These are phyloP conservation scores for Dynastes grantii DNA, from an alignment of 2,888 invertebrate species.

Conservation along the genomic window DNA sequence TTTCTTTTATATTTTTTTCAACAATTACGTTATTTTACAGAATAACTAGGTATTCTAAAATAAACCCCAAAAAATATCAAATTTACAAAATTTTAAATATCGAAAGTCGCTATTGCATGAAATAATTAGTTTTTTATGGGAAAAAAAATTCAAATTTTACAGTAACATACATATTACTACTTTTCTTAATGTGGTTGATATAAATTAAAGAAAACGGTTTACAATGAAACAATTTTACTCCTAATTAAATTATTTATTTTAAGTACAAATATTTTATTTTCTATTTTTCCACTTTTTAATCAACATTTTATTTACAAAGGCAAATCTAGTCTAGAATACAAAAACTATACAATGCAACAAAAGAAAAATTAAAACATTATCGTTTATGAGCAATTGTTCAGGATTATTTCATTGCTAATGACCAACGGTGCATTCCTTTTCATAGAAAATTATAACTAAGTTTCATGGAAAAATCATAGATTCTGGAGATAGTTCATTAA, in stretches of 20 bases:
- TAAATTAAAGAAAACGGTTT: too few species aligned
- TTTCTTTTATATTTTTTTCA: too few species aligned
- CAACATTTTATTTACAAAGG: conserved; percentile 49
- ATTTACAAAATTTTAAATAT: too few species aligned
- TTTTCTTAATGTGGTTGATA: too few species aligned
- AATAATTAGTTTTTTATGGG: too few species aligned
- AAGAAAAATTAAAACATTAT: conserved; percentile 43
- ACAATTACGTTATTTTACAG: too few species aligned
- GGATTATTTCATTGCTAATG: conserved; percentile 32
- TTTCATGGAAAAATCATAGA: too few species aligned
- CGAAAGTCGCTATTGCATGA: too few species aligned
- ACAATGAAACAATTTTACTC: background rate
- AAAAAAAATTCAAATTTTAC: too few species aligned
- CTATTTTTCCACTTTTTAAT: conserved; percentile 40
- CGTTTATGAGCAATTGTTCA: conserved; percentile 52
- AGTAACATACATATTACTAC: too few species aligned
- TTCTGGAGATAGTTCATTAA: background rate
- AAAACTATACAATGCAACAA: conserved; percentile 43
- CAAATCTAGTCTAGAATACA: conserved; percentile 42
- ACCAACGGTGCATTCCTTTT: background rate
- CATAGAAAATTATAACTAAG: background rate
- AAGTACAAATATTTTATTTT: conserved; percentile 44
- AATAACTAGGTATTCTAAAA: too few species aligned
- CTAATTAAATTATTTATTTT: conserved; percentile 46
- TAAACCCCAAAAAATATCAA: too few species aligned